A percentile compares a stretch with the other conserved stretches of the same genome.
Conservation (phyloP, 2,797 vertebrate species). For the Ateles fusciceps region DNA sequence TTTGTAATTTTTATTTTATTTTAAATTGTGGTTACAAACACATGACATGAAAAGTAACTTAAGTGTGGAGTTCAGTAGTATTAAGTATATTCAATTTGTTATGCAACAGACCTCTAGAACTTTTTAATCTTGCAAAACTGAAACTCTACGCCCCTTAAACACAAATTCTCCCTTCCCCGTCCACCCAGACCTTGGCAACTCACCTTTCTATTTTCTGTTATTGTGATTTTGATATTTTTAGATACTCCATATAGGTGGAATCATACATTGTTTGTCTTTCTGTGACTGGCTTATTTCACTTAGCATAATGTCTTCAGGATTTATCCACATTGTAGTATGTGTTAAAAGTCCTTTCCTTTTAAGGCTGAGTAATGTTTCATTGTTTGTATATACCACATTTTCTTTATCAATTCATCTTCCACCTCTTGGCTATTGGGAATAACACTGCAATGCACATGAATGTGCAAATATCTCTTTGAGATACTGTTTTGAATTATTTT, state of each 20-base stretch:
- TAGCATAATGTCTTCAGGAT: neutral
- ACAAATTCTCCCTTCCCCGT: neutral
- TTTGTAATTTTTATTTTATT: neutral
- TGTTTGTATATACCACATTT: neutral
- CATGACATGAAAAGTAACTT: neutral
- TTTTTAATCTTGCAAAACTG: constrained; percentile 4
- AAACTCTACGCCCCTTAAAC: neutral
- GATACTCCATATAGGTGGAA: neutral
- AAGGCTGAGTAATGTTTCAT: neutral
- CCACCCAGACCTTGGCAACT: neutral
- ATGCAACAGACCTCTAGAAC: neutral
- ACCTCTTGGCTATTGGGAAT: neutral
- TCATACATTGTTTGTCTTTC: neutral
- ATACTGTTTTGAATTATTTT: neutral
- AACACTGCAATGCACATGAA: neutral
- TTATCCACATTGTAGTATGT: neutral
- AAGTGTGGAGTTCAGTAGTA: neutral
- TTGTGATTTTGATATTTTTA: neutral
- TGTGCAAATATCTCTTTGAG: neutral
- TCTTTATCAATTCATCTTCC: neutral
- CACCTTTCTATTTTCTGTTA: neutral
- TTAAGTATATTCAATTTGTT: neutral
- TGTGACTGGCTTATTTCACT: constrained; percentile 4
- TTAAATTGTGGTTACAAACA: neutral
- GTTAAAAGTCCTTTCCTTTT: constrained; percentile 8